Evolutionary conservation across 2,113 vertebrate genomes (phyloP).

Genomic region (Indri indri): DNA sequence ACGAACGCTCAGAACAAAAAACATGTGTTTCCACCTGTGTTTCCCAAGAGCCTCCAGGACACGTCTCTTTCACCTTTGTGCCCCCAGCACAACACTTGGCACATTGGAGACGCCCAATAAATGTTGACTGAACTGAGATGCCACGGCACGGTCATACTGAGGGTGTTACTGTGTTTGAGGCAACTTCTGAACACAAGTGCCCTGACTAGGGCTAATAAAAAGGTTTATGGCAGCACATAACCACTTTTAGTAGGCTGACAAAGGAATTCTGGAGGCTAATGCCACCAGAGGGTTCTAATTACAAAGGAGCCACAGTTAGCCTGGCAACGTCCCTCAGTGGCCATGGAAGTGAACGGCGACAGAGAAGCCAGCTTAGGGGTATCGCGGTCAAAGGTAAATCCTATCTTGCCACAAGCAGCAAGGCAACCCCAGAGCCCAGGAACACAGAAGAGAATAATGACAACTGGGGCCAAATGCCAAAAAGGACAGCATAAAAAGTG

Average conservation of each 20-base stretch:
- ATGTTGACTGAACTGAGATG: not conserved
- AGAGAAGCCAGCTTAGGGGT: not conserved
- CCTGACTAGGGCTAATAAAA: constrained; percentile 24
- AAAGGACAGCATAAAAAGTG: not conserved
- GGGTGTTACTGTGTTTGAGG: not conserved
- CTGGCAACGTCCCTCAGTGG: not conserved
- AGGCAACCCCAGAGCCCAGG: not conserved
- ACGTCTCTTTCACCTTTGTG: not conserved
- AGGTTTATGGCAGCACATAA: not conserved
- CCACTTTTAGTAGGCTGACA: not conserved
- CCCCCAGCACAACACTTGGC: not conserved
- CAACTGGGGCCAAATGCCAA: not conserved
- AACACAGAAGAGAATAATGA: not conserved
- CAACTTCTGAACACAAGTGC: constrained; percentile 9
- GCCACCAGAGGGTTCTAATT: constrained; percentile 33
- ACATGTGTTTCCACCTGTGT: not conserved
- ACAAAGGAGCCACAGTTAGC: constrained; percentile 29
- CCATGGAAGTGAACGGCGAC: not conserved
- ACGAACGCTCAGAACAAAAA: not conserved
- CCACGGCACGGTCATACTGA: not conserved
- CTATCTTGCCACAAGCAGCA: not conserved
- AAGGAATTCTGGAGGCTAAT: constrained; percentile 13
- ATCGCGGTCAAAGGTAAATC: constrained; percentile 44
- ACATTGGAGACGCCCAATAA: not conserved
- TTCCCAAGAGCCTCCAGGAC: not conserved